phyloP scores from a whole-genome alignment of 2,797 vertebrate genomes.

The Allobates femoralis region DNA sequence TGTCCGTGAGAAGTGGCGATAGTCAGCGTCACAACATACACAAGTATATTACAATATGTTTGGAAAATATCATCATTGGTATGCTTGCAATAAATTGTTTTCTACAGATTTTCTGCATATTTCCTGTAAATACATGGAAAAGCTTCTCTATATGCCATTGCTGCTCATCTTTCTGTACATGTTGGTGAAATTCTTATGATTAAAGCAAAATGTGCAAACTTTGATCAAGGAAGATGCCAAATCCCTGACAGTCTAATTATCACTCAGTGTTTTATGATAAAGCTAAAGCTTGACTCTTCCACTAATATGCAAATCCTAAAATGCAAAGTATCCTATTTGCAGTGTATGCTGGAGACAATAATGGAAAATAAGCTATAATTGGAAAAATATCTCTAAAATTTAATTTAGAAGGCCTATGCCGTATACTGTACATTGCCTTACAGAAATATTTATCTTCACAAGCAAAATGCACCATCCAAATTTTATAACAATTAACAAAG shows the following conservation, averaged over 20 bases:
- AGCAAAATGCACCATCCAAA: background rate
- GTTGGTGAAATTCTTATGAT: background rate
- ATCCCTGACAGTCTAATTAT: constrained; percentile 6
- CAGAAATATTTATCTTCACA: no score
- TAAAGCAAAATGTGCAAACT: background rate
- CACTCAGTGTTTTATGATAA: background rate
- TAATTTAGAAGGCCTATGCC: no score
- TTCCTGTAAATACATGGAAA: background rate
- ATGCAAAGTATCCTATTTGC: background rate
- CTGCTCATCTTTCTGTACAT: background rate
- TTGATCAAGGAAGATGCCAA: constrained; percentile 9
- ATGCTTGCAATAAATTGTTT: no score
- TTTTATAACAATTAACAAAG: background rate
- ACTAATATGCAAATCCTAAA: constrained; percentile 1
- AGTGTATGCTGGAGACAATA: background rate
- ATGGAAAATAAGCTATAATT: background rate
- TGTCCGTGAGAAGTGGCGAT: no score
- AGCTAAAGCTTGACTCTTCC: background rate
- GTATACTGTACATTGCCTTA: no score
- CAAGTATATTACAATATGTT: no score
- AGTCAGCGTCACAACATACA: no score
- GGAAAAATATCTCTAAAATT: no score
- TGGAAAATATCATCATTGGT: no score
- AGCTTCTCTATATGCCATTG: background rate
- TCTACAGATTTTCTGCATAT: background rate